phyloP scores from a whole-genome alignment of 1,140 invertebrate genomes.

The Aleiodes sp. region DNA sequence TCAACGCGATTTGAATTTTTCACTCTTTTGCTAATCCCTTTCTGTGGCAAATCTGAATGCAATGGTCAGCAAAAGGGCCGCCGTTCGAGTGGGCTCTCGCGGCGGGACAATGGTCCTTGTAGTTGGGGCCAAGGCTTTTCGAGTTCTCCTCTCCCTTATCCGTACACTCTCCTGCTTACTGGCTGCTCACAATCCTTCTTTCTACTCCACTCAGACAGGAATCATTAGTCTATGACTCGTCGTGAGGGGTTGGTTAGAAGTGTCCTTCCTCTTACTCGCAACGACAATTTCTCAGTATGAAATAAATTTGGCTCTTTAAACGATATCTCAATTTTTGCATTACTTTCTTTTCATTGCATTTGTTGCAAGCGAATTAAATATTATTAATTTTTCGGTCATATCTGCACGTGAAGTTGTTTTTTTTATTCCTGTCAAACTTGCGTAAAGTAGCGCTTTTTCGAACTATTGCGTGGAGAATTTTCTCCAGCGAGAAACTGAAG shows the following conservation, averaged over 20 bases:
- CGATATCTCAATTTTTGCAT: not conserved
- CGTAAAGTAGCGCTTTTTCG: no score
- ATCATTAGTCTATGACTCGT: constrained; percentile 17
- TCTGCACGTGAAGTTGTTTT: no score
- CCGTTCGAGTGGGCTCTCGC: constrained; percentile 7
- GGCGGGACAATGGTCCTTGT: constrained; percentile 14
- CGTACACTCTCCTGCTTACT: constrained; percentile 36
- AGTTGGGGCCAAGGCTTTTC: constrained; percentile 8
- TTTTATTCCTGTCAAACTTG: no score
- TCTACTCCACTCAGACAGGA: constrained; percentile 9
- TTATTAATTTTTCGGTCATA: no score
- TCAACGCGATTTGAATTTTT: no score
- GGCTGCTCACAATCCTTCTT: constrained; percentile 11
- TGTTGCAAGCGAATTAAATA: no score
- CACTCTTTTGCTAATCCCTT: no score
- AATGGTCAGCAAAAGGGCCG: constrained; percentile 17
- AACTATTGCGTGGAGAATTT: no score
- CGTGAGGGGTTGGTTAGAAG: not conserved
- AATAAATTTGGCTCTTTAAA: not conserved
- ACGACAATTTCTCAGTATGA: not conserved
- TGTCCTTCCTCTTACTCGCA: constrained; percentile 1
- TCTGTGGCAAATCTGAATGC: not conserved
- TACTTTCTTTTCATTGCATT: no score
- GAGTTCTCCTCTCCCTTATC: constrained; percentile 11
- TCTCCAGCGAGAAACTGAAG: no score